Base-by-base conservation (phyloP, 2,888 invertebrate species). In the Meloe dianella region DNA sequence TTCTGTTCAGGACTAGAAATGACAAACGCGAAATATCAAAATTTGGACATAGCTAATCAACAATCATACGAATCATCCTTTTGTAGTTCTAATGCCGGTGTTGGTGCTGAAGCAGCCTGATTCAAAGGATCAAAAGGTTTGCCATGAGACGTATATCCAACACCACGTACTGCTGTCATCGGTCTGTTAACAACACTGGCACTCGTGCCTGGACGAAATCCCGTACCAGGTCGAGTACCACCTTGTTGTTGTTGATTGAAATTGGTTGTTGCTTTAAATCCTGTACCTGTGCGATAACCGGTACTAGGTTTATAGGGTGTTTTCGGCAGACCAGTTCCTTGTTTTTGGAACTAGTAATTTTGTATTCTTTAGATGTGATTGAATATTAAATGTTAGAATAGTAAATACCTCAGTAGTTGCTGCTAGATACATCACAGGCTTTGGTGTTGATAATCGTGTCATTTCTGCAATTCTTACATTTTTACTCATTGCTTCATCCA, bases 131-230 rank as follows among this genome's bases (percentile, higher is more conserved):
- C 92, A 78, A 95, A 92, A 68, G 86, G 86, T 72, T 86, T 87
- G 73, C 84, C 88, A 78, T 88, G 89, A 1, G 96, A 95, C 5
- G 95, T 95, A 83, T 96, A 99, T 0, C 99, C 99, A 29, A 96
- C 98, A 9, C 96, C 98, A 65, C 96, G 88, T 47, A 98, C 95
- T 1, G 98, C 98, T 3, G 99, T 99, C 88, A 98, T 97, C 0
- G 99, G 98, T 65, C 99, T 74, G 63, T 80, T 84, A 5, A 82
- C 75, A n/a, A 77, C 27, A 27, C 27, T 83, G 7, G 75, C 72
- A 6, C 82, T 82, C 9, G 85, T 84, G 22, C 79, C 79, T 24
- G 85, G 83, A 35, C 84, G 73, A 63, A 80, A 82, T 32, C 82
- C 83, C 1, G 86, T 85, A n/a, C 82, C 84, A 6, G 85, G 76